A percentile compares a stretch with the other conserved stretches of the same genome.
Conservation (phyloP, 92 coral and sea anemone genomes). For the Epizoanthus illoricatus region DNA sequence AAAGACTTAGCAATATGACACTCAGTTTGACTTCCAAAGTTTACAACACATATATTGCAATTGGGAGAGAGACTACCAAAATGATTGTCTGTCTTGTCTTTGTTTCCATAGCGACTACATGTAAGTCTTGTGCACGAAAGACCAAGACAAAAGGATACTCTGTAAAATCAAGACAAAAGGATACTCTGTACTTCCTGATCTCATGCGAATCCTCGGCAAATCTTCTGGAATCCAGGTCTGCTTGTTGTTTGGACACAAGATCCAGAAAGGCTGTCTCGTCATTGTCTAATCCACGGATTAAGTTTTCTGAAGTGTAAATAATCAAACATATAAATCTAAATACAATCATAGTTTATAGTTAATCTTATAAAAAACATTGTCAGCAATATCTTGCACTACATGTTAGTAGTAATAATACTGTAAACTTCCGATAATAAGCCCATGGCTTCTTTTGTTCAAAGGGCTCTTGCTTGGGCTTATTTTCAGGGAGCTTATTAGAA, state of each 20-base stretch:
- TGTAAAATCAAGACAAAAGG: constrained; percentile 41
- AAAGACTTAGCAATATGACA: too few species aligned
- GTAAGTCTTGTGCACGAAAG: not conserved
- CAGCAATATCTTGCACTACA: too few species aligned
- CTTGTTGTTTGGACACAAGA: constrained; percentile 92
- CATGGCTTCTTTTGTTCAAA: too few species aligned
- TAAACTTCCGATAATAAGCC: too few species aligned
- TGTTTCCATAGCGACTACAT: not conserved
- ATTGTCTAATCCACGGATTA: constrained; percentile 93
- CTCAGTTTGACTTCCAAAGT: too few species aligned
- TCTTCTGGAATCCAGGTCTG: constrained; percentile 71
- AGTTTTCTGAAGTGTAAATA: constrained; percentile 61
- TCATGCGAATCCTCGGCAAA: constrained; percentile 77
- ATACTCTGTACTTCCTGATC: constrained; percentile 81
- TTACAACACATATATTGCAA: too few species aligned
- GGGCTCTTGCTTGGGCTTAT: too few species aligned
- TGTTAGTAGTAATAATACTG: not conserved
- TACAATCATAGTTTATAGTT: too few species aligned
- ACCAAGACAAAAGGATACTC: constrained; percentile 52
- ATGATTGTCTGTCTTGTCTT: too few species aligned
- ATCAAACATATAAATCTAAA: not conserved
- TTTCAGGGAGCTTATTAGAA: too few species aligned
- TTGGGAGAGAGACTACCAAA: too few species aligned
- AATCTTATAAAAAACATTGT: too few species aligned
- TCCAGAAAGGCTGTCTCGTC: constrained; percentile 94